phyloP scores from a whole-genome alignment of 2,113 vertebrate genomes.

The Hepsetus odoe region DNA sequence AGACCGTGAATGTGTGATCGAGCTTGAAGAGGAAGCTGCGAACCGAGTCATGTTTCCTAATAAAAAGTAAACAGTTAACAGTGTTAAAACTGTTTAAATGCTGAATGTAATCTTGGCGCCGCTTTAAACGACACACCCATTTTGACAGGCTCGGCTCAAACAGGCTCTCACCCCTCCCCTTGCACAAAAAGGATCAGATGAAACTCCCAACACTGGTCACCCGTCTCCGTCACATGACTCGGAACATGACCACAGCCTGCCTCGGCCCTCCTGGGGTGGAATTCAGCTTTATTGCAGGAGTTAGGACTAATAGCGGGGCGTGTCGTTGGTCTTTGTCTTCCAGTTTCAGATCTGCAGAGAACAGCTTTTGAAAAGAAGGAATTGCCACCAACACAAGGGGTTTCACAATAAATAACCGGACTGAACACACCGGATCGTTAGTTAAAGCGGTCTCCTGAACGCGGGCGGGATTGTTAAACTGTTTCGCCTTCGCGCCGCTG shows the following conservation, averaged over 20 bases:
- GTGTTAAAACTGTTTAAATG: too few relatives aligned
- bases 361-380: too few relatives aligned
- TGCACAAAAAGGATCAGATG: background rate
- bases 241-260: background rate
- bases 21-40: too few relatives aligned
- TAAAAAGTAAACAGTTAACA: too few relatives aligned
- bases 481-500: background rate
- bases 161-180: background rate
- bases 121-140: background rate
- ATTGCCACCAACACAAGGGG: too few relatives aligned
- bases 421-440: too few relatives aligned
- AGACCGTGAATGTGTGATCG: background rate
- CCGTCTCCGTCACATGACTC: background rate
- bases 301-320: background rate
- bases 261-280: background rate
- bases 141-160: background rate
- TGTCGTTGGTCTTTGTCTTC: background rate
- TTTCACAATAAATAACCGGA: too few relatives aligned
- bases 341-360: too few relatives aligned
- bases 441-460: too few relatives aligned
- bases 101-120: too few relatives aligned
- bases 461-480: too few relatives aligned
- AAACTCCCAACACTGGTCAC: constrained; percentile 8
- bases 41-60: too few relatives aligned
- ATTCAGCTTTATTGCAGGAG: background rate